Conservation (phyloP, 2,113 vertebrate genomes). For the Thamnaconus septentrionalis region DNA sequence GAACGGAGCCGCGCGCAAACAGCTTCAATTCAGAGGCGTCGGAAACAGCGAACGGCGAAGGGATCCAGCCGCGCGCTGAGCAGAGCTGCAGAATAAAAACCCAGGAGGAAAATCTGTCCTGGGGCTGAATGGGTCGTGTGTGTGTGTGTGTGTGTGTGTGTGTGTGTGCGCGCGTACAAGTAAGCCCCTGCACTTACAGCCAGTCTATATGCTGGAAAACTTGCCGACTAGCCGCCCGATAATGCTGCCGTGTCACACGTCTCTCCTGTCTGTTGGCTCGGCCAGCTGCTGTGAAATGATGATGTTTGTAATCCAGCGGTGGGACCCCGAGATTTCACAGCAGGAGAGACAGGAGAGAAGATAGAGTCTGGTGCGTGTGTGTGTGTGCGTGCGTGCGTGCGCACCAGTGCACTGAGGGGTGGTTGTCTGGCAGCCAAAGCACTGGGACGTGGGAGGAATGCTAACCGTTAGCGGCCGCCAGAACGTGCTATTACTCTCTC, state of each 20-base stretch:
- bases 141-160: not conserved
- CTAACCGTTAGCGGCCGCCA: conserved; percentile 47
- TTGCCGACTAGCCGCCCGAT: not conserved
- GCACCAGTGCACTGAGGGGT: conserved; percentile 14
- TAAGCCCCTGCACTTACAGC: not conserved
- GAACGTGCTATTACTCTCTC: conserved; percentile 55
- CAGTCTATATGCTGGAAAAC: conserved; percentile 7
- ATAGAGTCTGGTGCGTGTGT: no score
- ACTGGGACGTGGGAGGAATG: conserved; percentile 55
- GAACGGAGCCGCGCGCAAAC: conserved; percentile 55
- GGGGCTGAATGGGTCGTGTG: not conserved
- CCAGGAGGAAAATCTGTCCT: conserved; percentile 8
- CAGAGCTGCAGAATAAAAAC: no score
- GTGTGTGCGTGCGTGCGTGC: conserved; percentile 3
- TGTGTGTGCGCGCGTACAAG: not conserved
- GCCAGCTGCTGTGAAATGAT: conserved; percentile 55
- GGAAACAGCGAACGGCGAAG: conserved; percentile 43
- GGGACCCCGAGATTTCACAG: conserved; percentile 56
- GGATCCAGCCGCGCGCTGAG: conserved; percentile 1
- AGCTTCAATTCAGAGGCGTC: conserved; percentile 31
- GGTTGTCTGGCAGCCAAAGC: conserved; percentile 54
- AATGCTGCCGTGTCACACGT: conserved; percentile 40
- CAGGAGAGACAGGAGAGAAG: conserved; percentile 19
- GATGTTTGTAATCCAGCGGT: conserved; percentile 57
- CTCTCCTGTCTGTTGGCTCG: conserved; percentile 13